Percentiles rank a stretch among this genome's conserved stretches.
Conservation (phyloP, 1,140 invertebrate species). For the Xylocopa sonorina region DNA sequence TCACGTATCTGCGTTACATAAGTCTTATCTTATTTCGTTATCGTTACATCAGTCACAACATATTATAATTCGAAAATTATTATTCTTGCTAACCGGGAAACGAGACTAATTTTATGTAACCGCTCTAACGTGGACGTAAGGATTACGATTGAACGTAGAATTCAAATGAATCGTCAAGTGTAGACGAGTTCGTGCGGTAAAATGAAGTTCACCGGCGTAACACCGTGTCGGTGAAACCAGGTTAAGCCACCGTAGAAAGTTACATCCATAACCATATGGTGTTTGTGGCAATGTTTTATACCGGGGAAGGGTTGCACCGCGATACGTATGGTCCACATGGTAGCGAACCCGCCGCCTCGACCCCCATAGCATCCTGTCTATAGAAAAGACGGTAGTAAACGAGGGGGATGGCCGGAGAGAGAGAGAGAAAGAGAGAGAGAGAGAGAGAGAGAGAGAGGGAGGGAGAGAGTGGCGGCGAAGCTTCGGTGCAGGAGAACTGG, state of each 20-base stretch:
- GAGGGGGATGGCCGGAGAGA: conserved; percentile 57
- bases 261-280: conserved; percentile 65
- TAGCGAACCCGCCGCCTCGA: conserved; percentile 42
- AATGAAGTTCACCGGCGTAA: neutral
- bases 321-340: conserved; percentile 55
- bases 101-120: too few species aligned
- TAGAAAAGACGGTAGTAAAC: conserved; percentile 59
- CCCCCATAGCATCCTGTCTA: conserved; percentile 52
- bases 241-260: conserved; percentile 59
- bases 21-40: too few species aligned
- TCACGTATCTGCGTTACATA: too few species aligned
- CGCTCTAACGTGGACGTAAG: too few species aligned
- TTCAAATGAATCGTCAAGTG: neutral
- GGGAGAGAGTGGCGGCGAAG: conserved; percentile 22
- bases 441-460: conserved; percentile 61
- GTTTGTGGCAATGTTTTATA: conserved; percentile 63
- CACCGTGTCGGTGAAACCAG: conserved; percentile 53
- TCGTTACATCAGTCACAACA: too few species aligned
- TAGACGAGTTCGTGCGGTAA: neutral
- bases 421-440: too few species aligned
- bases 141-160: too few species aligned
- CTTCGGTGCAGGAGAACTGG: conserved; percentile 8
- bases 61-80: too few species aligned
- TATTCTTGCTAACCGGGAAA: too few species aligned
- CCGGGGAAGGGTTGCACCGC: conserved; percentile 54